phyloP scores from a whole-genome alignment of 2,888 invertebrate species.

The Andrena trimmerana region DNA sequence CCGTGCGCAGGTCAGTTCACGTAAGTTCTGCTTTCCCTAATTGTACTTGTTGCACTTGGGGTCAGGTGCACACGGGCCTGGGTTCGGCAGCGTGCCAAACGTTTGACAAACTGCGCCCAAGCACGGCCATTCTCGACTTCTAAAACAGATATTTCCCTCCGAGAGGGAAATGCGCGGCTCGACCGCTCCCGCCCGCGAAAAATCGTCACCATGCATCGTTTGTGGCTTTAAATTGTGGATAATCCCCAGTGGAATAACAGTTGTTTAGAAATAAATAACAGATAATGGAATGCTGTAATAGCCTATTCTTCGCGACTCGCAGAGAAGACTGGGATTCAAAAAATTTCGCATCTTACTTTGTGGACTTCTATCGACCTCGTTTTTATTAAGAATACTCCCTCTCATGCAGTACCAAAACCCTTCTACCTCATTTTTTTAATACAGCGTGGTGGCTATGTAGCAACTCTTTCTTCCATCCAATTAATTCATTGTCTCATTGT shows the following conservation, averaged over 20 bases:
- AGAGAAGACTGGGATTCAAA: neutral
- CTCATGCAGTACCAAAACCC: too few relatives aligned
- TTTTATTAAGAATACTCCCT: too few relatives aligned
- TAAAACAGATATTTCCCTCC: slow-evolving; percentile 40
- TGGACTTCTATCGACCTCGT: too few relatives aligned
- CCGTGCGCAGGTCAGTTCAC: slow-evolving; percentile 71
- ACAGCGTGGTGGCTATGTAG: too few relatives aligned
- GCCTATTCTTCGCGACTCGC: neutral
- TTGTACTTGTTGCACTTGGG: slow-evolving; percentile 79
- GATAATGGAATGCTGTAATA: neutral
- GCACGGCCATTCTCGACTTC: slow-evolving; percentile 39
- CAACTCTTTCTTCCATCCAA: too few relatives aligned
- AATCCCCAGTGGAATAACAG: neutral
- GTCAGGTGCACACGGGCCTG: slow-evolving; percentile 66
- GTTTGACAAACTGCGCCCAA: slow-evolving; percentile 71
- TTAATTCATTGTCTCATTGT: too few relatives aligned
- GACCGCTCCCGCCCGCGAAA: neutral
- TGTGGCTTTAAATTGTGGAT: neutral
- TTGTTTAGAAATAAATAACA: neutral
- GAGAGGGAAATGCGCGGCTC: neutral
- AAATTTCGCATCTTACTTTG: neutral
- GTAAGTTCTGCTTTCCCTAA: slow-evolving; percentile 75
- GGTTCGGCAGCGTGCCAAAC: slow-evolving; percentile 70
- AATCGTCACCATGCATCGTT: neutral
- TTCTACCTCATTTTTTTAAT: too few relatives aligned